Conservation (phyloP, 2,888 invertebrate species). For the Steinernema scapterisci region DNA sequence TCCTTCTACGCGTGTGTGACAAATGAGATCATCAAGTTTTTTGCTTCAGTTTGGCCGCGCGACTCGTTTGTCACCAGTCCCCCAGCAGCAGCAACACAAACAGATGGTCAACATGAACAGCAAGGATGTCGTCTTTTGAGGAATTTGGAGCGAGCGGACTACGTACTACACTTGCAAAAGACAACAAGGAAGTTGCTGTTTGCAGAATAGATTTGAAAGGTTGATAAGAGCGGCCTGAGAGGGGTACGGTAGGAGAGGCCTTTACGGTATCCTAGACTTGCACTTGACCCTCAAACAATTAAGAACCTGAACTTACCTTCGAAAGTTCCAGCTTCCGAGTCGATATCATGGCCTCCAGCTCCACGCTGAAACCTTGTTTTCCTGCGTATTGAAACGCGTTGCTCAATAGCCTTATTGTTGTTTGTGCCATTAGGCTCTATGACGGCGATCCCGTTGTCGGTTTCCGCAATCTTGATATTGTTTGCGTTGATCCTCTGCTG, state of each 20-base stretch:
- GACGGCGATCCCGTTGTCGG: slow-evolving; percentile 35
- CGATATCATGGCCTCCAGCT: slow-evolving; percentile 39
- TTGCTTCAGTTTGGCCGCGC: slow-evolving; percentile 12
- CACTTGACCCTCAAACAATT: no score
- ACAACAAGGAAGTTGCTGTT: no score
- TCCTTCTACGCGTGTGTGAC: not conserved
- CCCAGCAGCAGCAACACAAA: slow-evolving; percentile 6
- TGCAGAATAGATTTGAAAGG: no score
- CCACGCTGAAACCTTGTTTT: slow-evolving; percentile 19
- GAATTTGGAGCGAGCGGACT: not conserved
- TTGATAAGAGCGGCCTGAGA: no score
- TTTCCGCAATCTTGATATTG: slow-evolving; percentile 14
- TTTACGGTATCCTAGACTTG: no score
- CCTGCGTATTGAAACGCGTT: not conserved
- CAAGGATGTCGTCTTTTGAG: not conserved
- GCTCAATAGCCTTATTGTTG: slow-evolving; percentile 7
- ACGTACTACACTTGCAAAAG: no score
- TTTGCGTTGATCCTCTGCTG: slow-evolving; percentile 10
- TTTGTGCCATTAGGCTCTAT: slow-evolving; percentile 29
- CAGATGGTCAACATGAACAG: slow-evolving; percentile 27
- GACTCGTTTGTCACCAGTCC: slow-evolving; percentile 26
- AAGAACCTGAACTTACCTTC: slow-evolving; percentile 50
- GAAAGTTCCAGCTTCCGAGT: slow-evolving; percentile 65
- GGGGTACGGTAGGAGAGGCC: no score
- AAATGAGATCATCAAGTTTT: slow-evolving; percentile 33